Percentiles rank a stretch among this genome's conserved stretches.
phyloP scores from a whole-genome alignment of 1,140 invertebrate genomes.

The Brachionus asplanchnoidis region DNA sequence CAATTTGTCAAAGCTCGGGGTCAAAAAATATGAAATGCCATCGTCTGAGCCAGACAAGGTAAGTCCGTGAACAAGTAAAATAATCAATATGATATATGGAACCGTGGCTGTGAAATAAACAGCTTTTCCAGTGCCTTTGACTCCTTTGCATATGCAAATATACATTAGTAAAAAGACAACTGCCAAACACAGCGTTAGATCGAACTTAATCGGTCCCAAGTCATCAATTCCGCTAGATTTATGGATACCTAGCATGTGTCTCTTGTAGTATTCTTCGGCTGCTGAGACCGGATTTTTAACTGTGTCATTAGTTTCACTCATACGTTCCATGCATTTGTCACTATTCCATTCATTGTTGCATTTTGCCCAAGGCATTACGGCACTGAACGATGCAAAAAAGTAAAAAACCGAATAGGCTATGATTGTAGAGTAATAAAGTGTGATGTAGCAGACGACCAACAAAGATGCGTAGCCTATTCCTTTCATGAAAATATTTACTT shows the following conservation, averaged over 20 bases:
- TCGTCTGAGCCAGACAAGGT: slow-evolving; percentile 6
- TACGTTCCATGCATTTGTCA: slow-evolving; percentile 44
- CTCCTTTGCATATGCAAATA: slow-evolving; percentile 35
- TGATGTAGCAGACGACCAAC: slow-evolving; percentile 48
- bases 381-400: slow-evolving; percentile 78
- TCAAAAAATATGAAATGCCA: slow-evolving; percentile 34
- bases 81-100: slow-evolving; percentile 34
- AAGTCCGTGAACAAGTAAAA: slow-evolving; percentile 25
- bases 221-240: slow-evolving; percentile 23
- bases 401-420: slow-evolving; percentile 90
- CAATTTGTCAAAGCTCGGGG: slow-evolving; percentile 35
- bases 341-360: slow-evolving; percentile 72
- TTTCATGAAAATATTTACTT: slow-evolving; percentile 44
- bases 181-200: slow-evolving; percentile 1
- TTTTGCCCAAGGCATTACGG: slow-evolving; percentile 76
- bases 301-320: not conserved
- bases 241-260: slow-evolving; percentile 24
- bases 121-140: slow-evolving; percentile 52
- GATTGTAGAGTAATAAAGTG: slow-evolving; percentile 87
- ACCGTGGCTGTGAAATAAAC: slow-evolving; percentile 38
- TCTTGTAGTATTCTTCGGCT: slow-evolving; percentile 37
- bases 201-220: slow-evolving; percentile 7
- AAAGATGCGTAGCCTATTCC: slow-evolving; percentile 50
- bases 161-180: slow-evolving; percentile 35
- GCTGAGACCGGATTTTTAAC: not conserved